Base-by-base conservation (phyloP, 2,888 invertebrate species). In the Sinodicranocentrus sp. region DNA sequence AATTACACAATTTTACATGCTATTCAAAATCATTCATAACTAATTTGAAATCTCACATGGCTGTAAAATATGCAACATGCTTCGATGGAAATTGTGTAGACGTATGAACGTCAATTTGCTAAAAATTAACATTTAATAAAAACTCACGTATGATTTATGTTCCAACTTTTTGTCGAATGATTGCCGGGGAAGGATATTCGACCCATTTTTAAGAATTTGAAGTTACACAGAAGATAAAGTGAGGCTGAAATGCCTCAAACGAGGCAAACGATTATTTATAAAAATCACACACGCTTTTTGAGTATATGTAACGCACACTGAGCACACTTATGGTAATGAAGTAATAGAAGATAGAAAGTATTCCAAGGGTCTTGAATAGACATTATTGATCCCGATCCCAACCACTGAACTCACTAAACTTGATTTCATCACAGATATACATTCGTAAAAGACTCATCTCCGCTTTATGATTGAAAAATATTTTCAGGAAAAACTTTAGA, bases 281-380 rank as follows among this genome's bases (percentile, higher is more conserved):
- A n/a, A n/a, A n/a, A n/a, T 17, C 15, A 13, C 23, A n/a, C 28
- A 61, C 61, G 5, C 28, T 25, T 25, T n/a, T 8, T 63, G 19
- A 52, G 48, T 76, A 23, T 13, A n/a, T 19, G 1, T 6, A 25
- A 25, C 13, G 57, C 57, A 25, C 15, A 25, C 57, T 57, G 23
- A 57, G 28, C 63, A 33, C 28, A 57, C 15, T 21, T 21, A 57
- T 23, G 44, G 52, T 63, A 57, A 59, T 77, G 39, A 25, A 48
- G 68, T 39, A 26, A 48, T 1, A 23, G 57, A 76, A 21, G 39
- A 52, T 28, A 77, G 25, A 21, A 33, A 26, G 71, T 28, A 54
- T 65, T 71, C 79, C 79, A 79, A 54, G 79, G 79, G 54, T 79
- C 79, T 28, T 79, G 79, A 48, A 79, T 79, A 61, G 79, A 71